Evolutionary conservation across 2,888 invertebrate species (phyloP), one percentile per base, ranked within the genome.

Genomic region (Metopia argyrocephala): DNA sequence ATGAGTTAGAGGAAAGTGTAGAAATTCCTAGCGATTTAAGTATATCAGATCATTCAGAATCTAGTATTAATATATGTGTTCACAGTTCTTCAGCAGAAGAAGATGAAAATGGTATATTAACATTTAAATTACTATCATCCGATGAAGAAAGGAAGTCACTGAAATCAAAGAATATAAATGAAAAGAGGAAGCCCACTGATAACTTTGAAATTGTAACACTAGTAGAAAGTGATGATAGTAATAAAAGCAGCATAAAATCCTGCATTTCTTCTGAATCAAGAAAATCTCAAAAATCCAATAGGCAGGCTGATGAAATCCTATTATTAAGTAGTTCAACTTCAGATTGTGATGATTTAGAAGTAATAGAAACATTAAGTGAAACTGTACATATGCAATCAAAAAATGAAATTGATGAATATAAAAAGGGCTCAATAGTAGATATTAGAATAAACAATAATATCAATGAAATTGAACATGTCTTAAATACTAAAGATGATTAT

Each of bases 81-180:
- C 70, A 74, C 25, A 79, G 66, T 20, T 79, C 83, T 5, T 83
- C 82, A 0, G 66, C 71, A 2, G 83, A 84, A 15, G 79, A 76
- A 52, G 83, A 83, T 52, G 82, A 83, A 64, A 66, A 83, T 74
- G 82, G 83, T 6, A 57, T 87, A 12, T 68, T 85, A 1, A 87
- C 87, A 7, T 87, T 87, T 27, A 82, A 85, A 45, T 59, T 87
- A 38, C 9, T 38, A 0, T 86, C 86, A 46, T 86, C 87, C 0
- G 83, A 81, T 12, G 79, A 83, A 5, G 82, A 80, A 25, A 38
- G 15, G 38, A 38, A 38, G 12, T 38, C 38, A 3, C n/a, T n/a
- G n/a, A 45, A 38, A 0, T 2, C 18, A 31, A 7, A 25, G 1
- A 38, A 62, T 48, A 82, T 71, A 48, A 48, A 15, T 5, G 12